Conservation (phyloP, 2,888 invertebrate species). For the Aethes cnicana region DNA sequence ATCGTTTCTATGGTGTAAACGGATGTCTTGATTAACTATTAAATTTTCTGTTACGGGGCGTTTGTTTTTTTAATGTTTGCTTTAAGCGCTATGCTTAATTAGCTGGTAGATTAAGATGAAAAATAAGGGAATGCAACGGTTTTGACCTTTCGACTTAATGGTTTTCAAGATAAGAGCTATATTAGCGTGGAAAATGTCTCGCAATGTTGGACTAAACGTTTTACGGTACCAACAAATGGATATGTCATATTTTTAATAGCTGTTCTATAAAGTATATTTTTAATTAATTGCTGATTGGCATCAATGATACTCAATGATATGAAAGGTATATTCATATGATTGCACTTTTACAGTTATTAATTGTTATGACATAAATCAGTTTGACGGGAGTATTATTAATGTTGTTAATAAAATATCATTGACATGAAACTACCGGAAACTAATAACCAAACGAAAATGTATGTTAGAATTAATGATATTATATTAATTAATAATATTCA, state of each 20-base stretch:
- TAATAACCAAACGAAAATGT: no score
- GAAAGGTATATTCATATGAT: conserved; percentile 10
- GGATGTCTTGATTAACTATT: conserved; percentile 58
- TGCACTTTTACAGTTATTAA: conserved; percentile 22
- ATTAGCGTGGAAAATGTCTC: not conserved
- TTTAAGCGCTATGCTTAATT: conserved; percentile 63
- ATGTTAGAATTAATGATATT: no score
- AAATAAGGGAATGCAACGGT: conserved; percentile 2
- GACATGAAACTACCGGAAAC: no score
- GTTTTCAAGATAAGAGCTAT: not conserved
- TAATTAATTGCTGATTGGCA: conserved; percentile 38
- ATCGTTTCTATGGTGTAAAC: conserved; percentile 47
- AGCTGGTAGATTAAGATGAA: conserved; percentile 48
- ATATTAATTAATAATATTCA: no score
- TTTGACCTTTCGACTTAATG: not conserved
- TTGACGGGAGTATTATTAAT: not conserved
- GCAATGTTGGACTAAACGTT: conserved; percentile 10
- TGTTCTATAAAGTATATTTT: conserved; percentile 37
- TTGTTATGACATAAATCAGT: not conserved
- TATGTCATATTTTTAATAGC: conserved; percentile 39
- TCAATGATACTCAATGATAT: conserved; percentile 18
- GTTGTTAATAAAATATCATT: conserved; percentile 1
- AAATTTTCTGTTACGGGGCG: conserved; percentile 48
- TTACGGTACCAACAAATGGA: conserved; percentile 52
- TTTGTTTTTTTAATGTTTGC: conserved; percentile 52